phyloP scores from a whole-genome alignment of 2,797 vertebrate genomes.

The Tragelaphus eurycerus region DNA sequence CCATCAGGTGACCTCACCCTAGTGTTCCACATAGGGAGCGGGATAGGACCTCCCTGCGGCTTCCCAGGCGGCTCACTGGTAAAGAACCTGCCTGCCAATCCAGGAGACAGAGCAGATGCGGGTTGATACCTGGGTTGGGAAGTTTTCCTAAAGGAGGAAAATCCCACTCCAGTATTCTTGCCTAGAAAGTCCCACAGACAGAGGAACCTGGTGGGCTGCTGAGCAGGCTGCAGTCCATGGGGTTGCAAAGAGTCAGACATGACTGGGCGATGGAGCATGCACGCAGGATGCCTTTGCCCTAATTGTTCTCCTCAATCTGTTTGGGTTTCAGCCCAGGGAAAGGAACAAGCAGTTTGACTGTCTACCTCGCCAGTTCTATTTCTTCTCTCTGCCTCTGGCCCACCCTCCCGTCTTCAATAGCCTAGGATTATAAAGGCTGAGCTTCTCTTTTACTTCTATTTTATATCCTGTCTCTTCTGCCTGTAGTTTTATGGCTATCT shows the following conservation, averaged over 20 bases:
- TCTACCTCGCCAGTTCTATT: not conserved
- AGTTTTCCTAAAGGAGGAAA: not conserved
- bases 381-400: not conserved
- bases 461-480: not conserved
- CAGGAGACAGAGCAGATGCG: accelerated
- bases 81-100: not conserved
- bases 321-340: not conserved
- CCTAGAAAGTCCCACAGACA: not conserved
- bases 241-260: not conserved
- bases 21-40: not conserved
- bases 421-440: not conserved
- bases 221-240: not conserved
- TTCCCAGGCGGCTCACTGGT: not conserved
- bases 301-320: not conserved
- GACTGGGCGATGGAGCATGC: not conserved
- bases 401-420: not conserved
- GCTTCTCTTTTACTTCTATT: not conserved
- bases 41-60: not conserved
- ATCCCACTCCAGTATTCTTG: not conserved
- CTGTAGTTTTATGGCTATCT: not conserved
- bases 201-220: not conserved
- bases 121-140: not conserved
- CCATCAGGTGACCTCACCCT: not conserved
- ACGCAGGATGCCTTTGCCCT: too few species aligned
- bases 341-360: not conserved